Evolutionary conservation across 2,888 invertebrate species (phyloP).

Genomic region (Flexamia atlantica): DNA sequence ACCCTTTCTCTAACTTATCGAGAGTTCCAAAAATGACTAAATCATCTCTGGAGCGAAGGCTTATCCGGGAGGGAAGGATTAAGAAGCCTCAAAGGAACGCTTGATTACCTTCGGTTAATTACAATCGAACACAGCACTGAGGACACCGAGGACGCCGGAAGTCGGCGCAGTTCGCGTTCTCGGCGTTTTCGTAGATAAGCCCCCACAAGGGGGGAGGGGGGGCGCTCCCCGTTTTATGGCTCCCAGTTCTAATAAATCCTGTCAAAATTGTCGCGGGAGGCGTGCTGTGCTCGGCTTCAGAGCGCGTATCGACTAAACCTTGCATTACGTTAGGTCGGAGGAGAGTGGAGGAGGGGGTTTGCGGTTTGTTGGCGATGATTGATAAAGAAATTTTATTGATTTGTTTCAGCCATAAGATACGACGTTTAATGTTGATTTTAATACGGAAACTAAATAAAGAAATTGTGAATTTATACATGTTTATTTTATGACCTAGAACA

Average conservation of each 20-base stretch:
- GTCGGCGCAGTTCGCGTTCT: background rate
- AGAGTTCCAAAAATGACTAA: no score
- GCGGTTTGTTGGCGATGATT: no score
- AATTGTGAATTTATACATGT: no score
- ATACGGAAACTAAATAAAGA: no score
- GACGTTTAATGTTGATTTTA: no score
- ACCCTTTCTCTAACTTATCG: no score
- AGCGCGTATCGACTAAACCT: conserved; percentile 45
- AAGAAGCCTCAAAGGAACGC: conserved; percentile 19
- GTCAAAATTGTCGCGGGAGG: conserved; percentile 57
- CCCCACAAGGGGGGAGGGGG: conserved; percentile 19
- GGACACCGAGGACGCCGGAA: background rate
- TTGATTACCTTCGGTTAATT: conserved; percentile 8
- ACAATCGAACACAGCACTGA: no score
- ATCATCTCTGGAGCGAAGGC: no score
- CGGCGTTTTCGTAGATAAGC: conserved; percentile 45
- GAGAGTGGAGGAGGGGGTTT: background rate
- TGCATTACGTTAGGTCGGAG: background rate
- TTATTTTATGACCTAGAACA: no score
- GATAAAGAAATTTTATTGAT: no score
- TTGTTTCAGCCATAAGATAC: no score
- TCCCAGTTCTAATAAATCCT: conserved; percentile 65
- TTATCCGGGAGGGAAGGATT: background rate
- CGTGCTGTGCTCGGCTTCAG: conserved; percentile 6
- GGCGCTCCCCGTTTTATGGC: conserved; percentile 64